Evolutionary conservation across 1,140 invertebrate genomes (phyloP).

Genomic region (Heliothis virescens): DNA sequence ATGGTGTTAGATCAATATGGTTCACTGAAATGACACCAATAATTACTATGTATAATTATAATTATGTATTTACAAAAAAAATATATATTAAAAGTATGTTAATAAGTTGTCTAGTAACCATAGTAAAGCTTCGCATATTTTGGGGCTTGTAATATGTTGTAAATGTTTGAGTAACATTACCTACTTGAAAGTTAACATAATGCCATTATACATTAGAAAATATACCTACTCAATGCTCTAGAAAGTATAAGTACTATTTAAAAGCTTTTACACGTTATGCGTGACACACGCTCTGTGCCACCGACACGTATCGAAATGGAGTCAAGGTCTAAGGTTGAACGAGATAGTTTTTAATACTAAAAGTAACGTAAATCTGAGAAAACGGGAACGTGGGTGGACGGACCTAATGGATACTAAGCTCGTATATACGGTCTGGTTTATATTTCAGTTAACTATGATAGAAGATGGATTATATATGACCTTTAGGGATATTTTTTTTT

Average conservation of each 20-base stretch:
- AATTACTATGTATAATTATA: too few species aligned
- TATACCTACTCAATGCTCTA: neutral
- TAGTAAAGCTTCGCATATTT: neutral
- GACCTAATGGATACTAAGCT: neutral
- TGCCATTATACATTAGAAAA: too few species aligned
- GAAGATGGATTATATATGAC: neutral
- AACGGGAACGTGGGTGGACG: neutral
- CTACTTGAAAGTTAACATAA: too few species aligned
- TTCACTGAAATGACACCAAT: too few species aligned
- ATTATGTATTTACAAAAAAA: too few species aligned
- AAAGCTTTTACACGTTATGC: neutral
- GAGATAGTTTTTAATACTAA: constrained; percentile 29
- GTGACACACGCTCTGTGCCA: neutral
- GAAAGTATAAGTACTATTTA: neutral
- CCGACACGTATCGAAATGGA: neutral
- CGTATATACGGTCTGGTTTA: neutral
- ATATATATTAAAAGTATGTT: too few species aligned
- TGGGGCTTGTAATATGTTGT: neutral
- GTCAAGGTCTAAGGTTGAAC: constrained; percentile 6
- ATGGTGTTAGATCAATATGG: too few species aligned
- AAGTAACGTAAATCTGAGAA: constrained; percentile 1
- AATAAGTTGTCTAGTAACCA: neutral
- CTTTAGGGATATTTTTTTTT: too few species aligned
- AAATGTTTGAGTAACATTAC: neutral
- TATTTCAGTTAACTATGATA: too few species aligned